Percentiles rank a stretch among this genome's conserved stretches.
phyloP scores from a whole-genome alignment of 1,140 invertebrate species.

The Aphis gossypii region DNA sequence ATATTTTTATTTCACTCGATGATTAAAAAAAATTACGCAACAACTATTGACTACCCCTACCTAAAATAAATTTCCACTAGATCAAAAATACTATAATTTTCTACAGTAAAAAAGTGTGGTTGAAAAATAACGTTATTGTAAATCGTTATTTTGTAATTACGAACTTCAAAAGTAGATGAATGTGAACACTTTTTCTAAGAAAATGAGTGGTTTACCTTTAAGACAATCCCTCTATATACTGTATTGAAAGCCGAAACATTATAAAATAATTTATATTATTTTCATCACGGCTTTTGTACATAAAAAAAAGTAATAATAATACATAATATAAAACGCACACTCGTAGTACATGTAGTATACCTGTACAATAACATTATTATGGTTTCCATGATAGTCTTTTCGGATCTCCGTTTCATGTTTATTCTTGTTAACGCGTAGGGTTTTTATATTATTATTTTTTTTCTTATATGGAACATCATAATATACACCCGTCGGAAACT shows the following conservation, averaged over 20 bases:
- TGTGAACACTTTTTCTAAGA: neutral
- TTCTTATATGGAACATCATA: neutral
- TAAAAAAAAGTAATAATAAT: neutral
- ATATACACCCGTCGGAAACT: neutral
- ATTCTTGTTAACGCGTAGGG: neutral
- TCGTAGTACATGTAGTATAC: neutral
- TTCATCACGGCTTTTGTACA: neutral
- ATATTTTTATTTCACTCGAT: no score
- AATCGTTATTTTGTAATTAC: neutral
- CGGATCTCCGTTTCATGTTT: neutral
- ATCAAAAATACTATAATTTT: no score
- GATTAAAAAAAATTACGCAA: no score
- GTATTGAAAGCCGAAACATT: neutral
- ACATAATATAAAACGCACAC: neutral
- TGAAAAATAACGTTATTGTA: neutral
- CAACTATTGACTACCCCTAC: no score
- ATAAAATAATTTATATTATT: neutral
- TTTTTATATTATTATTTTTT: neutral
- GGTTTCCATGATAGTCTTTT: neutral
- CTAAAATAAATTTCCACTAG: no score
- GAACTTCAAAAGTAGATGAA: neutral
- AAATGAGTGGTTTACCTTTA: neutral
- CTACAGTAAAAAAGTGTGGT: no score
- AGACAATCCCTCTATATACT: neutral
- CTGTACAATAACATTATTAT: neutral